Evolutionary conservation across 1,140 invertebrate species (phyloP).

Genomic region (Nasonia longicornis): DNA sequence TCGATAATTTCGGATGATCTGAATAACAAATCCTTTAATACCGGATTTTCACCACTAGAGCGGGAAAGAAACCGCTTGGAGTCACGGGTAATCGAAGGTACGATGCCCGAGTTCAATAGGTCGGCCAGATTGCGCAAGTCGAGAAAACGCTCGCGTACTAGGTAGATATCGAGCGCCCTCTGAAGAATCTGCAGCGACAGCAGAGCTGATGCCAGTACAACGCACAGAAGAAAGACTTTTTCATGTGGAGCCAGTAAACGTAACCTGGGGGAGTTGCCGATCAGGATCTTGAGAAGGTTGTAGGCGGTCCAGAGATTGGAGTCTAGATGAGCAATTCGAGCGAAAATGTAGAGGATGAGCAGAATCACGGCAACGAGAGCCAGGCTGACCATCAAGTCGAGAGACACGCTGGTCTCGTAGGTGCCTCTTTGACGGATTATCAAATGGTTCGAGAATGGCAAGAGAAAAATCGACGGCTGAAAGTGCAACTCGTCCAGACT

Average conservation of each 20-base stretch:
- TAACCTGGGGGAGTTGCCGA: neutral
- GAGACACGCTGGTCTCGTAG: neutral
- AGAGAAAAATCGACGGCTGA: neutral
- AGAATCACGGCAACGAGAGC: neutral
- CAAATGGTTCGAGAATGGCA: neutral
- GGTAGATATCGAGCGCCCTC: neutral
- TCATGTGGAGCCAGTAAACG: neutral
- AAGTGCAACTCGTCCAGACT: slow-evolving; percentile 11
- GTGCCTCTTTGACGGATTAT: slow-evolving; percentile 13
- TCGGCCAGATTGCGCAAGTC: neutral
- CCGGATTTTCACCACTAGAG: neutral
- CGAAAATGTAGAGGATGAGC: neutral
- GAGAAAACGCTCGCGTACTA: neutral
- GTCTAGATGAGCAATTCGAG: neutral
- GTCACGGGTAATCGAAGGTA: neutral
- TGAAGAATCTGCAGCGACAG: neutral
- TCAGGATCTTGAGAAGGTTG: slow-evolving; percentile 1
- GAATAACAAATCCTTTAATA: neutral
- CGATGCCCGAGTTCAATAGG: slow-evolving; percentile 2
- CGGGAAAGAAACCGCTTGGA: neutral
- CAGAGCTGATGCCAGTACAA: neutral
- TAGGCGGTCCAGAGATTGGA: neutral
- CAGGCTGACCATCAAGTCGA: neutral
- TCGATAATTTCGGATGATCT: neutral
- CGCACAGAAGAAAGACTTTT: neutral